Percentiles rank a stretch among this genome's conserved stretches.
Conservation (phyloP, 2,888 invertebrate species). For the Drosophila sordidula region DNA sequence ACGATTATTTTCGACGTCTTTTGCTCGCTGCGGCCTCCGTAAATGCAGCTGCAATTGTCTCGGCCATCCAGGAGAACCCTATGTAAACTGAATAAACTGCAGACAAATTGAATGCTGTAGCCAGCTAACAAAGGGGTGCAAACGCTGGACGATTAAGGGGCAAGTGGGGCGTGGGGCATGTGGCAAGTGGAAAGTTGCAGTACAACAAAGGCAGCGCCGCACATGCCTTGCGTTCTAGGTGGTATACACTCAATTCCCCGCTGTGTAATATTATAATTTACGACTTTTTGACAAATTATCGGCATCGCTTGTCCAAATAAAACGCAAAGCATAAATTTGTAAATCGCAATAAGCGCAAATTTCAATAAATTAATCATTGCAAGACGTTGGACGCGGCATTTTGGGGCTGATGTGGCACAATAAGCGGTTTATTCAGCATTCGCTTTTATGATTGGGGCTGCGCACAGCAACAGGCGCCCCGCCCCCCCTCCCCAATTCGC, state of each 20-base stretch:
- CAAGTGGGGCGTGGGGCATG: background rate
- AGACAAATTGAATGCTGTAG: constrained; percentile 60
- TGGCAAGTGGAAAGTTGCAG: background rate
- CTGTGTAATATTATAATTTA: constrained; percentile 71
- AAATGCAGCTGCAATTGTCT: constrained; percentile 19
- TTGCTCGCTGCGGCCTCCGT: constrained; percentile 3
- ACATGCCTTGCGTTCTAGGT: background rate
- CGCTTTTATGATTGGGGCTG: constrained; percentile 17
- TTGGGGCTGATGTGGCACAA: constrained; percentile 24
- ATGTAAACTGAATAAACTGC: constrained; percentile 54
- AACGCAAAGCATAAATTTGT: constrained; percentile 68
- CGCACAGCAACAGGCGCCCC: constrained; percentile 57
- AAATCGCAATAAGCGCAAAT: constrained; percentile 76
- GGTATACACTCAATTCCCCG: background rate
- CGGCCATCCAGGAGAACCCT: constrained; percentile 19
- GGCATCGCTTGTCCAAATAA: constrained; percentile 71
- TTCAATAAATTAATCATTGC: constrained; percentile 77
- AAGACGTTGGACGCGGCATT: constrained; percentile 47
- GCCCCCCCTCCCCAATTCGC: background rate
- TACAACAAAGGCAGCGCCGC: background rate
- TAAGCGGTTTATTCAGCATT: constrained; percentile 58
- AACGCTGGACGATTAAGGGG: constrained; percentile 21
- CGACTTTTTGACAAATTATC: constrained; percentile 81
- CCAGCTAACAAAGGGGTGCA: constrained; percentile 17
- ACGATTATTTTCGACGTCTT: constrained; percentile 13